These are phyloP conservation scores for Oxyscelio sp. DNA, from an alignment of 2,888 invertebrate genomes.

Conservation along the genomic window DNA sequence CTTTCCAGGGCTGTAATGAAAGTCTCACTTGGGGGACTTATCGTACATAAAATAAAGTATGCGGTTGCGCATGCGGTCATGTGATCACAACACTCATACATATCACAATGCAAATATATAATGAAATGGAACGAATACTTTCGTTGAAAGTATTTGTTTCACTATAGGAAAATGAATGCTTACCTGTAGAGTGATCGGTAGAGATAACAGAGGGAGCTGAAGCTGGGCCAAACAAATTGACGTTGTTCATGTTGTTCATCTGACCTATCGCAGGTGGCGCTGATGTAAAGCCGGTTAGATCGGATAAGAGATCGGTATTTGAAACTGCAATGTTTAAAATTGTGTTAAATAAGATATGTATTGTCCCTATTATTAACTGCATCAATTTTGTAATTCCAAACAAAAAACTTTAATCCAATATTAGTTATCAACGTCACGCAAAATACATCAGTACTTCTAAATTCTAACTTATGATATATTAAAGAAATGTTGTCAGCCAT, in stretches of 20 bases:
- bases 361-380: no score
- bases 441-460: no score
- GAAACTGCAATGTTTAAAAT: constrained; percentile 71
- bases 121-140: neutral
- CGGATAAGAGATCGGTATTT: constrained; percentile 89
- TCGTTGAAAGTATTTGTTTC: neutral
- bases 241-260: constrained; percentile 82
- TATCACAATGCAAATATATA: no score
- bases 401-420: no score
- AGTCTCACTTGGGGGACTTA: constrained; percentile 85
- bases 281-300: constrained; percentile 87
- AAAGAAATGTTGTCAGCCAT: no score
- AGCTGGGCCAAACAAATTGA: constrained; percentile 81
- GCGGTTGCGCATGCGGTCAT: constrained; percentile 38
- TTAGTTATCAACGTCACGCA: no score
- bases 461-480: no score
- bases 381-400: no score
- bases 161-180: constrained; percentile 37
- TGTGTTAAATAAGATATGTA: no score
- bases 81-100: constrained; percentile 5
- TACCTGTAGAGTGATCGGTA: constrained; percentile 82
- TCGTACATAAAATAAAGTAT: constrained; percentile 72
- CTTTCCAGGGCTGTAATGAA: constrained; percentile 84
- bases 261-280: constrained; percentile 78
- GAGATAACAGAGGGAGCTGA: constrained; percentile 74